A percentile compares a stretch with the other conserved stretches of the same genome.
These are phyloP conservation scores for Danio kyathit DNA, from an alignment of 2,797 vertebrate genomes.

Conservation along the genomic window DNA sequence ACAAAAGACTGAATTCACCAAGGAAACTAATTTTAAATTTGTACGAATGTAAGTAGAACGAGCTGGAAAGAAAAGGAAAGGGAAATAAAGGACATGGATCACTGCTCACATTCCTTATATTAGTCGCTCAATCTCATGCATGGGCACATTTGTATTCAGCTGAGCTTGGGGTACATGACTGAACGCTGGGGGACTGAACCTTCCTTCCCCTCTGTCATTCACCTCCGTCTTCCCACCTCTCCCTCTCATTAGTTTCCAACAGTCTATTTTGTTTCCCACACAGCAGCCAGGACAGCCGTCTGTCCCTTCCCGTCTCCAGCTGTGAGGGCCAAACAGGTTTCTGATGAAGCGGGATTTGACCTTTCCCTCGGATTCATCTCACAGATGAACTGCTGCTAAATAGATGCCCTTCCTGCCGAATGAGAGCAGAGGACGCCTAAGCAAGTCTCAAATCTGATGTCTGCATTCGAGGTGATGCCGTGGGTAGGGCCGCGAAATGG, in stretches of 20 bases:
- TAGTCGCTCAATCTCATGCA: constrained; percentile 60
- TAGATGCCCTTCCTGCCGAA: constrained; percentile 35
- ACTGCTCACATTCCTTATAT: constrained; percentile 51
- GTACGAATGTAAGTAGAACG: constrained; percentile 32
- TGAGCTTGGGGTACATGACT: constrained; percentile 32
- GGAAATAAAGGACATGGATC: constrained; percentile 62
- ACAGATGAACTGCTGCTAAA: constrained; percentile 60
- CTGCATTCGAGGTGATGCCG: background rate
- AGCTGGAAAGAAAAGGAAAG: constrained; percentile 30
- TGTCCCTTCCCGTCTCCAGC: constrained; percentile 52
- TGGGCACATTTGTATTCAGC: constrained; percentile 59
- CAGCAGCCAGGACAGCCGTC: constrained; percentile 19
- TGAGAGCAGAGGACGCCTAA: background rate
- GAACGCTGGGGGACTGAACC: constrained; percentile 36
- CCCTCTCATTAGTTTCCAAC: constrained; percentile 61
- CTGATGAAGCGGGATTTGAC: constrained; percentile 58
- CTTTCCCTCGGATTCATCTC: constrained; percentile 60
- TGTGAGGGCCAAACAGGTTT: constrained; percentile 61
- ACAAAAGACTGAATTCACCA: constrained; percentile 22
- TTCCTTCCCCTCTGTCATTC: constrained; percentile 49
- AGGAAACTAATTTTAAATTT: constrained; percentile 49
- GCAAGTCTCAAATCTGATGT: constrained; percentile 18
- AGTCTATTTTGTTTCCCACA: constrained; percentile 34
- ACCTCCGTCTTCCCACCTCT: constrained; percentile 39
- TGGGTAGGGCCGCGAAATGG: background rate